Conservation (phyloP, 2,888 invertebrate genomes). For the Drosophila niveifrons region DNA sequence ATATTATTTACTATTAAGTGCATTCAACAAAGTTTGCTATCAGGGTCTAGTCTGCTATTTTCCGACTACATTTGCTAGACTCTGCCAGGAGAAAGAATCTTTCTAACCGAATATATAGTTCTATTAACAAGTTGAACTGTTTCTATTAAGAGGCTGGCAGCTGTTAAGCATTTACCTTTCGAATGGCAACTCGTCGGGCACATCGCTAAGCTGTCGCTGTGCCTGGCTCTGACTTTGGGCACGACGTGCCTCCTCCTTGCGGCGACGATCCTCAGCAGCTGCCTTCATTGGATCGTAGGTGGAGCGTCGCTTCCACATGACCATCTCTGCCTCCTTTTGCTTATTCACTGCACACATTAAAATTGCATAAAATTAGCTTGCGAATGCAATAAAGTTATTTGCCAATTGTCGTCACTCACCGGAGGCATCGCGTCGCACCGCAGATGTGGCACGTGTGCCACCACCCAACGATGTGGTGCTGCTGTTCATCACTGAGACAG, state of each 20-base stretch:
- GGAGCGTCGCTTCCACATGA: slow-evolving; percentile 98
- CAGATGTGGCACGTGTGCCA: slow-evolving; percentile 75
- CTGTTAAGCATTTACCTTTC: slow-evolving; percentile 79
- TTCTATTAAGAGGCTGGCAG: background rate
- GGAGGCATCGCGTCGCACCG: slow-evolving; percentile 82
- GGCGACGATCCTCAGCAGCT: slow-evolving; percentile 93
- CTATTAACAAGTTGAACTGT: slow-evolving; percentile 10
- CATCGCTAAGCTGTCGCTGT: slow-evolving; percentile 63
- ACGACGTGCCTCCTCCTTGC: slow-evolving; percentile 87
- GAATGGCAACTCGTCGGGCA: slow-evolving; percentile 68
- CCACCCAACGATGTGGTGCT: slow-evolving; percentile 78
- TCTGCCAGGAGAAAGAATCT: slow-evolving; percentile 6
- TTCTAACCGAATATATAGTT: slow-evolving; percentile 26
- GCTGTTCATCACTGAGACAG: slow-evolving; percentile 78
- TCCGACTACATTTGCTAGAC: background rate
- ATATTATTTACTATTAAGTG: too few species aligned
- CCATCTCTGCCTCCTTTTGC: slow-evolving; percentile 93
- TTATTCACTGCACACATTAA: slow-evolving; percentile 86
- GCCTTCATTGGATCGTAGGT: slow-evolving; percentile 98
- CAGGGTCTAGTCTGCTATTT: background rate
- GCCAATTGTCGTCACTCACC: slow-evolving; percentile 56
- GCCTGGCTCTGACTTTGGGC: slow-evolving; percentile 70
- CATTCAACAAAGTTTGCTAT: background rate
- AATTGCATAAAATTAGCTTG: background rate
- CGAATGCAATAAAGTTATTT: background rate